Evolutionary conservation across 2,797 vertebrate species (phyloP), one percentile per base, ranked within the genome.

Genomic region (Enteromius treurensis): DNA sequence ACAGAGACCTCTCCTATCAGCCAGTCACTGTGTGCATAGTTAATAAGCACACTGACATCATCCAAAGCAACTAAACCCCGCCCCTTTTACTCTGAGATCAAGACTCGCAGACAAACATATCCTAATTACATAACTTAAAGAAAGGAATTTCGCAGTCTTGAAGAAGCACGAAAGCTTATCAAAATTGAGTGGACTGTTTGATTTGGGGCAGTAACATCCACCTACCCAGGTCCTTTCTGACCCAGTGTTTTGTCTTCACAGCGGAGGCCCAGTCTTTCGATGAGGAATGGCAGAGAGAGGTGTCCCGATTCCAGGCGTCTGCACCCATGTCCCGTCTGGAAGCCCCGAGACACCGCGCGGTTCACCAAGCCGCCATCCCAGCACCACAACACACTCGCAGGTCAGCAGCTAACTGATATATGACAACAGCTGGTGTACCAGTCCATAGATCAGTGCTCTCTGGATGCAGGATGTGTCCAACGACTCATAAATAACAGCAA

Each of bases 251-350:
- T 89, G 11, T 84, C 78, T 82, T 88, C 86, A 1, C 90, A 99
- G 98, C 91, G 84, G 97, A 99, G 87, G 97, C 96, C 5, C 92
- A 93, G 86, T 90, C 92, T 29, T 99, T 99, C 88, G 94, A 98
- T 76, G 85, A 96, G 4, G 96, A 99, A 89, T 99, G 97, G 97
- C 95, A 97, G 90, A 92, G 90, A 29, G 92, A 96, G 89, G 81
- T 98, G 79, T 94, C 93, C 71, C 95, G 90, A 84, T 96, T 96
- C 90, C 93, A 88, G 40, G 89, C 94, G 0, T 89, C 88, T 23
- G 91, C 86, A 80, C 87, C 87, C 17, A 86, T 89, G 82, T 73
- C 77, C 75, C 64, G 71, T 21, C 75, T 95, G 80, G 91, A 95
- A 80, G 90, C 92, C 21, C 88, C 92, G 4, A 91, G 84, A 76